Conservation (phyloP, 2,797 vertebrate genomes). For the Eulemur mongoz region DNA sequence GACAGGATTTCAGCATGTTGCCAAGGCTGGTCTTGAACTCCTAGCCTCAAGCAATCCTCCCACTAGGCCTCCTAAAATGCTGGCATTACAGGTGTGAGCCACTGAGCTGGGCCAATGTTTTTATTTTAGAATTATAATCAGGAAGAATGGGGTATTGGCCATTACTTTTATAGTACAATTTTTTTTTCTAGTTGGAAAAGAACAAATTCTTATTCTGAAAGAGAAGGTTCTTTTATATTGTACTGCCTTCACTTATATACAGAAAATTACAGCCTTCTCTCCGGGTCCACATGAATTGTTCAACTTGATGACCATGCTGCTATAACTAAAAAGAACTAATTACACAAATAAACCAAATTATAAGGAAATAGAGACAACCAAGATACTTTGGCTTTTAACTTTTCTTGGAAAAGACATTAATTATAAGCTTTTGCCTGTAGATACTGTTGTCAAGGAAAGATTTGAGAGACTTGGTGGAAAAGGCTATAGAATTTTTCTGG, state of each 20-base stretch:
- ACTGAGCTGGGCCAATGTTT: not conserved
- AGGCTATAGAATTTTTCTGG: not conserved
- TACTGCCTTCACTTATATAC: not conserved
- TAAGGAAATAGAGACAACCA: constrained; percentile 50
- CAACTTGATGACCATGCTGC: not conserved
- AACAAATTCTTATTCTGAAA: constrained; percentile 24
- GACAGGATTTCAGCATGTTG: not conserved
- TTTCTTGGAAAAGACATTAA: constrained; percentile 46
- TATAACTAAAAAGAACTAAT: constrained; percentile 25
- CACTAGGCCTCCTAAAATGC: not conserved
- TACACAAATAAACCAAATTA: constrained; percentile 1
- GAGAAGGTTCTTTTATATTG: not conserved
- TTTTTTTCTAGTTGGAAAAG: constrained; percentile 13
- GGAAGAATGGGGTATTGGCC: not conserved
- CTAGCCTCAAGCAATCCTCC: not conserved
- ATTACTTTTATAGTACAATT: not conserved
- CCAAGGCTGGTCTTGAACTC: not conserved
- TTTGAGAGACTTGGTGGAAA: not conserved
- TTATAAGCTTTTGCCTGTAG: not conserved
- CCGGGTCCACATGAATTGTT: not conserved
- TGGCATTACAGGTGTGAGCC: not conserved
- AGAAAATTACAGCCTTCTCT: constrained; percentile 52
- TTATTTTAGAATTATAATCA: constrained; percentile 8
- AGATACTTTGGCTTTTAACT: constrained; percentile 41
- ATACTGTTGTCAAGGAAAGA: not conserved